A percentile compares a stretch with the other conserved stretches of the same genome.
Conservation (phyloP, 2,888 invertebrate genomes). For the Perizoma affinitatum region DNA sequence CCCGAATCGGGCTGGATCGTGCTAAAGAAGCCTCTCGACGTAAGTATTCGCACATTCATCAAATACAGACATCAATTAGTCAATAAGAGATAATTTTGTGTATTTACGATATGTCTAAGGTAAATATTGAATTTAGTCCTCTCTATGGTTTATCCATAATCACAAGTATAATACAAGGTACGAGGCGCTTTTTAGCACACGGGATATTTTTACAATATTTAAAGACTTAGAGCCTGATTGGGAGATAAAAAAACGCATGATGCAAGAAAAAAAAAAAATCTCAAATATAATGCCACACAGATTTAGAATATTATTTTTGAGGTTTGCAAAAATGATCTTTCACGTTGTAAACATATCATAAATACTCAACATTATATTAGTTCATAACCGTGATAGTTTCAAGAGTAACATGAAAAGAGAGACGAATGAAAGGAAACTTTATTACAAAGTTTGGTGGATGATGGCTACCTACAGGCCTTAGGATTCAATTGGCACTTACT, state of each 20-base stretch:
- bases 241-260: too few species aligned
- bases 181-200: not conserved
- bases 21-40: constrained; percentile 96
- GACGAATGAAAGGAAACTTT: constrained; percentile 81
- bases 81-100: constrained; percentile 14
- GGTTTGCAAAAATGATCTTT: not conserved
- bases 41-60: constrained; percentile 86
- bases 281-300: too few species aligned
- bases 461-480: constrained; percentile 83
- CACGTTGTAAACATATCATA: constrained; percentile 3
- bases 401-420: constrained; percentile 57
- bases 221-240: too few species aligned
- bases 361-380: constrained; percentile 8
- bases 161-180: too few species aligned
- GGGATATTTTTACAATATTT: not conserved
- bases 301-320: too few species aligned
- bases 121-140: constrained; percentile 1
- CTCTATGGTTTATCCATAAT: too few species aligned
- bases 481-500: constrained; percentile 83
- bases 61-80: constrained; percentile 39
- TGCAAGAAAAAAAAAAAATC: too few species aligned
- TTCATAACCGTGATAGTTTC: constrained; percentile 10
- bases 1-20: constrained; percentile 99
- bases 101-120: constrained; percentile 8
- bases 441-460: constrained; percentile 82